Percentiles rank a stretch among this genome's conserved stretches.
These are phyloP conservation scores for Periphyllus acericola DNA, from an alignment of 2,888 invertebrate species.

Conservation along the genomic window DNA sequence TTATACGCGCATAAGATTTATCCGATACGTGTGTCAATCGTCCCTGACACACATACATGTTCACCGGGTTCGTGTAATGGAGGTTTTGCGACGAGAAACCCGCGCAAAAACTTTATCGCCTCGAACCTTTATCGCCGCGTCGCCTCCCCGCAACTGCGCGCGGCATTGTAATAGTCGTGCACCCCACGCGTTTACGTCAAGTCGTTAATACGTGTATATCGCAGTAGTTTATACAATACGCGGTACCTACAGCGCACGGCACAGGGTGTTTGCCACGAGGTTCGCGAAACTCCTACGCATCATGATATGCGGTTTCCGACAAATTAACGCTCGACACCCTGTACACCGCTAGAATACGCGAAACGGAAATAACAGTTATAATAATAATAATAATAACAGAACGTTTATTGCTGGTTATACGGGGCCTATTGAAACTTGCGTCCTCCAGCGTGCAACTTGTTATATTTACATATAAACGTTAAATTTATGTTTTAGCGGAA, in stretches of 20 bases:
- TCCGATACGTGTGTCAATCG: too few relatives aligned
- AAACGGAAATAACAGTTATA: neutral
- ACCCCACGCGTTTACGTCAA: too few relatives aligned
- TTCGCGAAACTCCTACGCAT: too few relatives aligned
- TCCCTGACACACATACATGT: neutral
- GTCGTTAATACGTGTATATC: too few relatives aligned
- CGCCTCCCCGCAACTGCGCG: neutral
- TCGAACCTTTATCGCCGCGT: too few relatives aligned
- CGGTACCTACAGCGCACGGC: too few relatives aligned
- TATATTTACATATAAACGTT: neutral
- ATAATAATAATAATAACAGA: neutral
- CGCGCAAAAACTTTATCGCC: constrained; percentile 22
- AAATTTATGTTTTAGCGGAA: neutral
- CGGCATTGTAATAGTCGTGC: neutral
- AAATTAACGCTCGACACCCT: neutral
- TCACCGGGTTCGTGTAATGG: neutral
- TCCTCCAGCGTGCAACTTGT: neutral
- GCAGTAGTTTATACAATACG: neutral
- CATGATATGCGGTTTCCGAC: too few relatives aligned
- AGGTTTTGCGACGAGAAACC: neutral
- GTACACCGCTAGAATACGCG: neutral
- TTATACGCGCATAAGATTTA: too few relatives aligned
- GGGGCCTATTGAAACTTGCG: neutral
- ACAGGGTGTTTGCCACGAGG: too few relatives aligned
- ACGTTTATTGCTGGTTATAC: neutral